Evolutionary conservation across 2,888 invertebrate genomes (phyloP).

Genomic region (Polydrusus cervinus): DNA sequence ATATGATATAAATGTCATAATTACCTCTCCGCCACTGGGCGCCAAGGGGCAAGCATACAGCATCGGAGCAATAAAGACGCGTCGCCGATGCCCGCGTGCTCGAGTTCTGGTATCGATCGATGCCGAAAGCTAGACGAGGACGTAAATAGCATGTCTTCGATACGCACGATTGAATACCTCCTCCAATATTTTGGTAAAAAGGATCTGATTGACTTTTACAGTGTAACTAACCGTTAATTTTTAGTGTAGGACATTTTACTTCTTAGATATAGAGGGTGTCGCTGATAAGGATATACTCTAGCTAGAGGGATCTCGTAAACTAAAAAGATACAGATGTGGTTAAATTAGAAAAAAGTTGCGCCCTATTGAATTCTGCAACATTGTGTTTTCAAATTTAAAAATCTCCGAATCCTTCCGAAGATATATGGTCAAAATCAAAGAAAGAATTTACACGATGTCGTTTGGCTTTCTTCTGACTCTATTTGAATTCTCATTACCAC

Average conservation of each 20-base stretch:
- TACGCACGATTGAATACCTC: slow-evolving; percentile 11
- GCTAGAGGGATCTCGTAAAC: too few relatives aligned
- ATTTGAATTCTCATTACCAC: too few relatives aligned
- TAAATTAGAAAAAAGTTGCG: too few relatives aligned
- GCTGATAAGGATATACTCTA: too few relatives aligned
- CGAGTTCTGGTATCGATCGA: slow-evolving; percentile 42
- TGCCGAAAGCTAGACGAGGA: slow-evolving; percentile 19
- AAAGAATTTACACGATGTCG: too few relatives aligned
- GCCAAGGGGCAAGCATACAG: slow-evolving; percentile 20
- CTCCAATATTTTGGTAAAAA: neutral
- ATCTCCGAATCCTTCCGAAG: too few relatives aligned
- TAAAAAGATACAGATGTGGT: too few relatives aligned
- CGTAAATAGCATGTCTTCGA: slow-evolving; percentile 8
- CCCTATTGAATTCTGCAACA: too few relatives aligned
- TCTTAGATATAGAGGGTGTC: neutral
- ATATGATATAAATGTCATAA: neutral
- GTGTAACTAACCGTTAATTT: slow-evolving; percentile 1
- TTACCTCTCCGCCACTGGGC: neutral
- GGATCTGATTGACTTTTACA: neutral
- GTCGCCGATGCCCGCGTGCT: slow-evolving; percentile 28
- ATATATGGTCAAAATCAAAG: too few relatives aligned
- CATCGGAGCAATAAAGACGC: slow-evolving; percentile 23
- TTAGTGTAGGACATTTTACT: neutral
- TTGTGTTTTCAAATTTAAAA: too few relatives aligned
- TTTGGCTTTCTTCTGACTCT: too few relatives aligned